Evolutionary conservation across 2,888 invertebrate species (phyloP).

Genomic region (Atherix ibis): DNA sequence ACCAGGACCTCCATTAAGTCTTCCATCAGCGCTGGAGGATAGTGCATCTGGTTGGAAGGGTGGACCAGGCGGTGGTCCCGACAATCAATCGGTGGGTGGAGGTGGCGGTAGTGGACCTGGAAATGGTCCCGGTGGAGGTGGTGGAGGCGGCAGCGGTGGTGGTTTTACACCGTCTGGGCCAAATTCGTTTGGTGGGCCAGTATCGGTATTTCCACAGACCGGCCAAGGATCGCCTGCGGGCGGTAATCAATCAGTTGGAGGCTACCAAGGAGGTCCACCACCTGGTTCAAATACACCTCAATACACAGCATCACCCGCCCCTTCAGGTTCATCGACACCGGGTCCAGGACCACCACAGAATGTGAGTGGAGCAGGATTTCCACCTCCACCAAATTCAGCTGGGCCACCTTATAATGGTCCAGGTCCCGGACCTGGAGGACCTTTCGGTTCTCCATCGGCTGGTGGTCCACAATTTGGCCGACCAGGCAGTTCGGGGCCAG

Average conservation of each 20-base stretch:
- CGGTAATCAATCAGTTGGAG: constrained; percentile 39
- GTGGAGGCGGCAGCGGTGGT: constrained; percentile 49
- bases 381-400: constrained; percentile 36
- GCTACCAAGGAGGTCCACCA: constrained; percentile 52
- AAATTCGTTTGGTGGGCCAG: constrained; percentile 34
- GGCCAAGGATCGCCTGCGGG: constrained; percentile 62
- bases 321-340: constrained; percentile 67
- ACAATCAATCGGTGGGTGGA: constrained; percentile 37
- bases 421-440: constrained; percentile 38
- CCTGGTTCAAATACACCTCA: constrained; percentile 64
- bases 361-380: constrained; percentile 37
- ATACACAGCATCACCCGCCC: constrained; percentile 75
- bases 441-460: constrained; percentile 52
- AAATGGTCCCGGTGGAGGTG: constrained; percentile 40
- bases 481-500: constrained; percentile 51
- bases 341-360: constrained; percentile 51
- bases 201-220: constrained; percentile 50
- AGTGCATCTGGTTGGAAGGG: constrained; percentile 66
- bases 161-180: constrained; percentile 37
- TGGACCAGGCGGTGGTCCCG: constrained; percentile 55
- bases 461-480: constrained; percentile 46
- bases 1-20: constrained; percentile 41
- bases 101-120: constrained; percentile 55
- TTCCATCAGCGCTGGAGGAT: constrained; percentile 61
- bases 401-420: constrained; percentile 53